These are phyloP conservation scores for Ornithoptera priamus DNA, from an alignment of 2,888 invertebrate genomes.

Conservation along the genomic window DNA sequence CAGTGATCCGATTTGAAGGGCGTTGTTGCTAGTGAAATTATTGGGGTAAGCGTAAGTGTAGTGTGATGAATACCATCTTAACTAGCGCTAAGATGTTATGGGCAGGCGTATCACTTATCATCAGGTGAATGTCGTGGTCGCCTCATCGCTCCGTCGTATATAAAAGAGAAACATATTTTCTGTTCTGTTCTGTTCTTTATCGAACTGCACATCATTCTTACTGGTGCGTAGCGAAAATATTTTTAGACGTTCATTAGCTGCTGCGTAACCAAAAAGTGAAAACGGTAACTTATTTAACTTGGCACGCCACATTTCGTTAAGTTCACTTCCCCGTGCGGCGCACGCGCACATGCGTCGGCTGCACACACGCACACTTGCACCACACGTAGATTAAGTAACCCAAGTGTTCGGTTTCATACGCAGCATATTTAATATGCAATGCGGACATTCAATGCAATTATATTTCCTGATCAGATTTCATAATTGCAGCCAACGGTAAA, in stretches of 20 bases:
- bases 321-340: slow-evolving; percentile 2
- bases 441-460: slow-evolving; percentile 6
- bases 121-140: too few species aligned
- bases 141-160: too few species aligned
- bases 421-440: slow-evolving; percentile 8
- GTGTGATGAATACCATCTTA: too few species aligned
- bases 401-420: background rate
- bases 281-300: slow-evolving; percentile 1
- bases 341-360: background rate
- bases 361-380: background rate
- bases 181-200: too few species aligned
- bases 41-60: too few species aligned
- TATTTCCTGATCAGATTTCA: slow-evolving; percentile 12
- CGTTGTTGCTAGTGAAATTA: too few species aligned
- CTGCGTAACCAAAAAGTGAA: slow-evolving; percentile 9
- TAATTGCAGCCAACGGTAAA: background rate
- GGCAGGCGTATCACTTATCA: too few species aligned
- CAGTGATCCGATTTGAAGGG: too few species aligned
- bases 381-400: background rate
- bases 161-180: too few species aligned
- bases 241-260: background rate
- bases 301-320: slow-evolving; percentile 9
- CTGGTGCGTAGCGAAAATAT: background rate
- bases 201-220: too few species aligned
- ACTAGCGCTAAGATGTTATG: too few species aligned